Percentiles rank a stretch among this genome's conserved stretches.
Conservation (phyloP, 1,140 invertebrate species). For the Drosophila ironensis region DNA sequence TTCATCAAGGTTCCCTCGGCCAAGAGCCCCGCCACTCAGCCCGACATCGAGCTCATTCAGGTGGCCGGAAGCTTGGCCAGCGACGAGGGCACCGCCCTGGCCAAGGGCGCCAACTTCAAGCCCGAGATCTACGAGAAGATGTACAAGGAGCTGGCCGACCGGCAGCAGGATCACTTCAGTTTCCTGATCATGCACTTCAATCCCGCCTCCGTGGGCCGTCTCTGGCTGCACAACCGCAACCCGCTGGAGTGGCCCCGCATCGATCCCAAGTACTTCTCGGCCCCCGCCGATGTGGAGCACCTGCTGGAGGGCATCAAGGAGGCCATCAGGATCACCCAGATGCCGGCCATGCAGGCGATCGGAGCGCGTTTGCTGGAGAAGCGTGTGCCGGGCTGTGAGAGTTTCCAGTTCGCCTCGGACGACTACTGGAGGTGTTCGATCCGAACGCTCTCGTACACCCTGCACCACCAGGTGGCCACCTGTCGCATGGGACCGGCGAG, state of each 20-base stretch:
- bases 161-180: conserved; percentile 84
- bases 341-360: conserved; percentile 84
- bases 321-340: conserved; percentile 84
- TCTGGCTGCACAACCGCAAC: conserved; percentile 87
- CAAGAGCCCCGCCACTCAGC: conserved; percentile 82
- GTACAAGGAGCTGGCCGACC: conserved; percentile 84
- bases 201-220: conserved; percentile 88
- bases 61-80: conserved; percentile 84
- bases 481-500: conserved; percentile 89
- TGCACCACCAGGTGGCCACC: conserved; percentile 89
- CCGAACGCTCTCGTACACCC: conserved; percentile 84
- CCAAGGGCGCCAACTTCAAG: conserved; percentile 83
- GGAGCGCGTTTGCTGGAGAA: conserved; percentile 82
- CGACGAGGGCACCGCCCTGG: conserved; percentile 85
- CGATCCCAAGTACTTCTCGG: conserved; percentile 88
- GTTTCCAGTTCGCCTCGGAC: conserved; percentile 84
- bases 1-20: conserved; percentile 86
- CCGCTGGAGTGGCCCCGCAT: conserved; percentile 89
- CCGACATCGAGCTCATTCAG: conserved; percentile 86
- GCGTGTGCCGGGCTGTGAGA: conserved; percentile 85
- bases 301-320: conserved; percentile 87
- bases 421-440: conserved; percentile 90
- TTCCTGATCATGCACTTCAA: conserved; percentile 88
- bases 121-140: conserved; percentile 85
- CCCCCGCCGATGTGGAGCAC: conserved; percentile 85